Evolutionary conservation across 2,888 invertebrate species (phyloP), one percentile per base, ranked within the genome.

Genomic region (Cosmia trapezina): DNA sequence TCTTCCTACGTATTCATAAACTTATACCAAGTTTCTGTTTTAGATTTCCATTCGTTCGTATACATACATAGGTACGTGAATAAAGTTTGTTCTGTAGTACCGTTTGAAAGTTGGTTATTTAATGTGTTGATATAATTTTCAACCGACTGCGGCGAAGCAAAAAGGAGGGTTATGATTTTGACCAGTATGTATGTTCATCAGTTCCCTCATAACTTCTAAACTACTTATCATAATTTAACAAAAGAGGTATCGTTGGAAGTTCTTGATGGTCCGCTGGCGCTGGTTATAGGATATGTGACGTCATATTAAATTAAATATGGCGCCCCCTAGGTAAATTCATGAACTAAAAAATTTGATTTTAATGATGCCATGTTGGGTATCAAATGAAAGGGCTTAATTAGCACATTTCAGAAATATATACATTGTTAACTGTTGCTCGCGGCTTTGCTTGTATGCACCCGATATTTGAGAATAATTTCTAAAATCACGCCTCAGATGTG

Each of bases 1-100:
- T 56, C 69, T 43, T 56, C 69, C 47, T 37, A 45, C n/a, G 62
- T 57, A 74, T 79, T 77, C 82, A 60, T 73, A 43, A 83, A 67
- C 7, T 56, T 60, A 47, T 56, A 69, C 33, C 17, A 78, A 69
- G 51, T 69, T 57, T 70, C 67, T 69, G 62, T n/a, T 73, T 66
- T 56, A 70, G 41, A 70, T 81, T 78, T 64, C n/a, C 59, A 41
- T 66, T 75, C 19, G 14, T 54, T 41, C 47, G 45, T 49, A 22
- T 76, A 28, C 53, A 3, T 56, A 59, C 51, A 17, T 37, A n/a
- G n/a, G n/a, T n/a, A 22, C n/a, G 37, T 37, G 17, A 28, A 41
- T 54, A 17, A 47, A 49, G 51, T 66, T 81, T n/a, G 19, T 54
- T 33, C 47, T 59, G 53, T 14, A 37, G 33, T 19, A 45, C 63